Base-by-base conservation (phyloP, 2,113 vertebrate species). In the Caranx melampygus region DNA sequence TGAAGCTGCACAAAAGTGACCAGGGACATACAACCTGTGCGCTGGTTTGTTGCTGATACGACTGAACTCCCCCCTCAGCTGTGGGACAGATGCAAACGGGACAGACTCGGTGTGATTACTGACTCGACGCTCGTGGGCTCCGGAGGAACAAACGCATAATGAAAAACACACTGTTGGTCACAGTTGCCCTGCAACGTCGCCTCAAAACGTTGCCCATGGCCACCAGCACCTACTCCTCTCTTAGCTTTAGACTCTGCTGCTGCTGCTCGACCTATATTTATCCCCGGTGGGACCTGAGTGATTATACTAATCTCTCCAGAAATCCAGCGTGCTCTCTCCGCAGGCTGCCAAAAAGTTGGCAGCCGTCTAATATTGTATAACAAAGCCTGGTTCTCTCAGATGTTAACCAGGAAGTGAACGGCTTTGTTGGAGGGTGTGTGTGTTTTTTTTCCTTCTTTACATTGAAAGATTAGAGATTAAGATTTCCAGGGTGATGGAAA, bases 291-390 rank as follows among this genome's bases (percentile, higher is more conserved):
- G 91, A 87, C 68, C 72, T 66, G 60, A 54, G 66, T 85, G 82
- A 92, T 91, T 90, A 91, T 78, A 80, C 91, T 89, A 89, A 89
- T 90, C 91, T 91, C 77, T 85, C 31, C 72, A 82, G 85, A 90
- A 90, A 88, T 88, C 80, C 87, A 75, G 63, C 79, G 40, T 62
- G 26, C 26, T 70, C 74, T 79, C 91, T 87, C 85, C 62, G 67
- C 81, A 13, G 82, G 91, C 85, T 78, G 74, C 55, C 61, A 26
- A 84, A 84, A 87, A 89, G 76, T 91, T 85, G 76, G 74, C 87
- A 88, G 81, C 52, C 68, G 69, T 85, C 84, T 65, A 13, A 13
- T 67, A 31, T 80, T 71, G 51, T 72, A 65, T 77, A 72, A 85
- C 87, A 91, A 85, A 89, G 87, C 64, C 42, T 66, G 75, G 42